A percentile compares a stretch with the other conserved stretches of the same genome.
Evolutionary conservation across 1,140 invertebrate genomes (phyloP).

Genomic region (Planococcus citri): DNA sequence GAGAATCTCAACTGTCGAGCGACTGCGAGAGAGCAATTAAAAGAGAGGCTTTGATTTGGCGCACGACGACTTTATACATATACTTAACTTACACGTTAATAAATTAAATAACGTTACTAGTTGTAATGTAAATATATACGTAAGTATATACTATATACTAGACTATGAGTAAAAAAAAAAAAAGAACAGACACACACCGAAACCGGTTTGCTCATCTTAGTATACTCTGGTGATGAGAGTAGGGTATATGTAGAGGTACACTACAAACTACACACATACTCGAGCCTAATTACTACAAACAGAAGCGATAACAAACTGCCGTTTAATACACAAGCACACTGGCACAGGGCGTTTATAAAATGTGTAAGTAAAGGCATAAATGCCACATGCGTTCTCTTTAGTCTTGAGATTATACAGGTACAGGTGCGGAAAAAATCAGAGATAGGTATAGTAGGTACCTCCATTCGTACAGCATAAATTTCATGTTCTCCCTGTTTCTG

Average conservation of each 20-base stretch:
- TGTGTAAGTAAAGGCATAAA: neutral
- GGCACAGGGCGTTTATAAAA: slow-evolving; percentile 1
- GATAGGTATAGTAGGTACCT: no score
- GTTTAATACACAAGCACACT: no score
- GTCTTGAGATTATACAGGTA: no score
- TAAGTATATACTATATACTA: neutral
- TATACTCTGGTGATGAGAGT: no score
- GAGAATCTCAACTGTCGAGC: neutral
- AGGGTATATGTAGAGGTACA: no score
- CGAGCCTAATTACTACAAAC: neutral
- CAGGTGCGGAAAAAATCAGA: no score
- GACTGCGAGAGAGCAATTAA: no score
- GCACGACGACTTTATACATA: neutral
- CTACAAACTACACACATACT: no score
- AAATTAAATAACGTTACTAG: slow-evolving; percentile 5
- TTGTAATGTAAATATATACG: slow-evolving; percentile 19
- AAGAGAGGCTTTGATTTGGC: neutral
- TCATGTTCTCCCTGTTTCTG: no score
- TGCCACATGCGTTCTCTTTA: neutral
- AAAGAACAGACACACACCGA: neutral
- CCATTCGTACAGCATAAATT: no score
- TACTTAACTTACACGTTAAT: neutral
- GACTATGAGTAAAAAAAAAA: no score
- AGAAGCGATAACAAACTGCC: slow-evolving; percentile 6
- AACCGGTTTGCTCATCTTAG: neutral